Evolutionary conservation across 2,888 invertebrate species (phyloP).

Genomic region (Lagria hirta): DNA sequence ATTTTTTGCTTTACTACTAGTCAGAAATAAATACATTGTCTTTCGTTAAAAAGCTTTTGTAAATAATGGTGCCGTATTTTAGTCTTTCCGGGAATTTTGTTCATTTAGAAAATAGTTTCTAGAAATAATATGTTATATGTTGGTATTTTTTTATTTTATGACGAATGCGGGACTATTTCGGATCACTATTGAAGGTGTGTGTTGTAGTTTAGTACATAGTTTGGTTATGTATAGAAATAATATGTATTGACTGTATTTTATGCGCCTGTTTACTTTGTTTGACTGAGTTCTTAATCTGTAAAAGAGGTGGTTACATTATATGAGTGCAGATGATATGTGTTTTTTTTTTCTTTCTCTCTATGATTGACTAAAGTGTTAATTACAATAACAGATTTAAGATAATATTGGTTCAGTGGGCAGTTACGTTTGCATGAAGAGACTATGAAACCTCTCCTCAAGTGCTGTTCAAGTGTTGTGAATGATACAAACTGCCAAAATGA

Average conservation of each 20-base stretch:
- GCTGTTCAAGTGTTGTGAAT: slow-evolving; percentile 13
- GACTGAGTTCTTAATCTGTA: slow-evolving; percentile 26
- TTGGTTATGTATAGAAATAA: slow-evolving; percentile 3
- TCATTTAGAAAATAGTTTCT: too few species aligned
- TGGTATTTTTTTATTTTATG: too few species aligned
- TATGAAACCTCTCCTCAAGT: slow-evolving; percentile 6
- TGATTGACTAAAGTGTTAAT: neutral
- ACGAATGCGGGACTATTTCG: too few species aligned
- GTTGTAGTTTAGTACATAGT: neutral
- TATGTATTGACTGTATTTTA: slow-evolving; percentile 21
- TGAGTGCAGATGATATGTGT: slow-evolving; percentile 26
- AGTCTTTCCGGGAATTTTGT: too few species aligned
- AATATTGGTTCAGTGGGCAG: neutral
- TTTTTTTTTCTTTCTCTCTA: slow-evolving; percentile 16
- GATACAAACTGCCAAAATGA: slow-evolving; percentile 9
- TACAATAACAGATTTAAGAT: slow-evolving; percentile 1
- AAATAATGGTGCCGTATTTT: too few species aligned
- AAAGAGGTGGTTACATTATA: slow-evolving; percentile 28
- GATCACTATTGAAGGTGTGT: too few species aligned
- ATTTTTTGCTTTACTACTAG: too few species aligned
- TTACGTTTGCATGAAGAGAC: slow-evolving; percentile 13
- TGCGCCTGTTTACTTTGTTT: slow-evolving; percentile 22
- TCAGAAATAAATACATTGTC: too few species aligned
- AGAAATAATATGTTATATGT: too few species aligned
- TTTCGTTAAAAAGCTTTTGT: too few species aligned